Percentiles rank a stretch among this genome's conserved stretches.
phyloP scores from a whole-genome alignment of 2,888 invertebrate species.

The Gymnosoma rotundatum region DNA sequence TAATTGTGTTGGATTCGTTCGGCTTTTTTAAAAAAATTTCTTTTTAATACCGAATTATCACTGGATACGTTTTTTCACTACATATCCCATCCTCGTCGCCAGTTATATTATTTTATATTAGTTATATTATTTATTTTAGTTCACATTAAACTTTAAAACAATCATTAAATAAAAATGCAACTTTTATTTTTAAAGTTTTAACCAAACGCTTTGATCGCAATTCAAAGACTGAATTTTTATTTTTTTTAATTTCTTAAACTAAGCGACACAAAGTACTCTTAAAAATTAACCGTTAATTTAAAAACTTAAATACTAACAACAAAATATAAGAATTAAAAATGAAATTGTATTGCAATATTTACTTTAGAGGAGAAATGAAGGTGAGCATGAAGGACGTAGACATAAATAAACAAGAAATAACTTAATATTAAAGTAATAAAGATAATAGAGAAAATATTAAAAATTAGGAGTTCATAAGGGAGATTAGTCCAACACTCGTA shows the following conservation, averaged over 20 bases:
- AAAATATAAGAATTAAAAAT: slow-evolving; percentile 7
- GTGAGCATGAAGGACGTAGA: background rate
- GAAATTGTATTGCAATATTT: background rate
- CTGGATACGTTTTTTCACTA: too few relatives aligned
- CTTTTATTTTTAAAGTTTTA: background rate
- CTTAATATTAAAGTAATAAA: background rate
- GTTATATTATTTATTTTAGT: too few relatives aligned
- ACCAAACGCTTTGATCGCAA: background rate
- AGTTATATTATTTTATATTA: too few relatives aligned
- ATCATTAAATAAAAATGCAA: background rate
- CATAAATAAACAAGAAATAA: background rate
- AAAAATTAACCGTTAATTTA: slow-evolving; percentile 1
- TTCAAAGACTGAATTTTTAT: background rate
- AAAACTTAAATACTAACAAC: slow-evolving; percentile 2
- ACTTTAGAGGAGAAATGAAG: slow-evolving; percentile 3
- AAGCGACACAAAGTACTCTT: slow-evolving; percentile 7
- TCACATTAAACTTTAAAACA: too few relatives aligned
- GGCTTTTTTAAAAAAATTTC: too few relatives aligned
- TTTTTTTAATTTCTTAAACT: slow-evolving; percentile 1
- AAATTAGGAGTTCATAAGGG: background rate
- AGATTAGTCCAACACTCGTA: background rate
- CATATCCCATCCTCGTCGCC: too few relatives aligned
- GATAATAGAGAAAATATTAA: background rate
- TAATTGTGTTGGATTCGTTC: too few relatives aligned
- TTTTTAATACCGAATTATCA: too few relatives aligned